These are phyloP conservation scores for Hydrolagus affinis DNA, from an alignment of 2,113 vertebrate genomes.

Conservation along the genomic window DNA sequence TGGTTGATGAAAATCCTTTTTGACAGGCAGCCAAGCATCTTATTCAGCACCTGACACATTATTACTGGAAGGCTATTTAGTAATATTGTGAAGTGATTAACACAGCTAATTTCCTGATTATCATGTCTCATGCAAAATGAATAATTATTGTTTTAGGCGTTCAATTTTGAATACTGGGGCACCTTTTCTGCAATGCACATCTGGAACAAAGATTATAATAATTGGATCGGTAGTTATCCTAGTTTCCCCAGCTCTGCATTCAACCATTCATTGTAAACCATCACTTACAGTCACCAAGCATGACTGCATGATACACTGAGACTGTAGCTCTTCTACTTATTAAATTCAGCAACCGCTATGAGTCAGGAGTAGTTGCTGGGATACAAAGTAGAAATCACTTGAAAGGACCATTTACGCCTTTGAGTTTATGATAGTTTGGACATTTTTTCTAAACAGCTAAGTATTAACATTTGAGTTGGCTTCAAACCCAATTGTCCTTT, in stretches of 20 bases:
- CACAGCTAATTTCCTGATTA: conserved; percentile 13
- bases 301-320: background rate
- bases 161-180: background rate
- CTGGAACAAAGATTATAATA: background rate
- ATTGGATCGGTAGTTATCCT: background rate
- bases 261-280: background rate
- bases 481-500: background rate
- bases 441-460: background rate
- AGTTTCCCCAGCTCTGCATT: background rate
- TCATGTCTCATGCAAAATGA: background rate
- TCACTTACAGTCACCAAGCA: background rate
- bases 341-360: too few species aligned
- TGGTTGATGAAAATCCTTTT: background rate
- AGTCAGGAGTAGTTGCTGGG: background rate
- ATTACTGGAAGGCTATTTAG: background rate
- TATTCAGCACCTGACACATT: background rate
- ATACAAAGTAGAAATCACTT: background rate
- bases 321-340: background rate
- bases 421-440: background rate
- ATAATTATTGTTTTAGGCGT: background rate
- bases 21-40: background rate
- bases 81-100: background rate
- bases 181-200: background rate
- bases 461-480: background rate
- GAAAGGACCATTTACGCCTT: background rate